A percentile compares a stretch with the other conserved stretches of the same genome.
These are phyloP conservation scores for Ceratosolen fusciceps DNA, from an alignment of 1,140 invertebrate genomes.

Conservation along the genomic window DNA sequence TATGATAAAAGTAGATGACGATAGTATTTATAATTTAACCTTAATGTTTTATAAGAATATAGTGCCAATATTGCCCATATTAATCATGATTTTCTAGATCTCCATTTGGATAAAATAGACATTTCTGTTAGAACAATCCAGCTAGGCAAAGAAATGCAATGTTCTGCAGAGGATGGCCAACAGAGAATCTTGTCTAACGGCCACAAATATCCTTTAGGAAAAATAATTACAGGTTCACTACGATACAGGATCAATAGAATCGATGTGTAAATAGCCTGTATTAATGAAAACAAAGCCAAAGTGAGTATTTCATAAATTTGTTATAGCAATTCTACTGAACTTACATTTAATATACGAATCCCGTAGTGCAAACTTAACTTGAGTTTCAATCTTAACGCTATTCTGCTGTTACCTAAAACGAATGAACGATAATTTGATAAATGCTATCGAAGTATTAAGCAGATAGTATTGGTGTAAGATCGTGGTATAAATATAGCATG, in stretches of 20 bases:
- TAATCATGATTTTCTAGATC: not conserved
- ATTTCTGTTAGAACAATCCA: conserved; percentile 62
- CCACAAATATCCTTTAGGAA: conserved; percentile 61
- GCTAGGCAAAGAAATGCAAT: conserved; percentile 62
- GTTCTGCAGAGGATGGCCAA: conserved; percentile 62
- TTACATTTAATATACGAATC: conserved; percentile 55
- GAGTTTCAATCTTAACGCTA: conserved; percentile 49
- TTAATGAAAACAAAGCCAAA: conserved; percentile 23
- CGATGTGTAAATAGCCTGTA: conserved; percentile 56
- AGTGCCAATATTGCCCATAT: not conserved
- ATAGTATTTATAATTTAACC: not conserved
- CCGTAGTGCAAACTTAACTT: conserved; percentile 50
- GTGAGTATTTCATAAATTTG: not conserved
- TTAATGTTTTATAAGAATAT: conserved; percentile 12
- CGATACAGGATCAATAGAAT: conserved; percentile 59
- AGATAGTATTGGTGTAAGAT: no score
- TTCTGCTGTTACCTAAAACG: conserved; percentile 47
- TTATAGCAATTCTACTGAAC: conserved; percentile 40
- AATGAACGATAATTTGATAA: conserved; percentile 7
- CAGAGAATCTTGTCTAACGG: conserved; percentile 61
- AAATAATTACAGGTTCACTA: conserved; percentile 61
- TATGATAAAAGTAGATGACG: not conserved
- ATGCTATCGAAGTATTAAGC: not conserved
- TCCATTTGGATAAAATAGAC: conserved; percentile 48
- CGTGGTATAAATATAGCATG: no score